Percentiles rank a stretch among this genome's conserved stretches.
phyloP scores from a whole-genome alignment of 2,113 vertebrate genomes.

The Rhadina sibilatrix region DNA sequence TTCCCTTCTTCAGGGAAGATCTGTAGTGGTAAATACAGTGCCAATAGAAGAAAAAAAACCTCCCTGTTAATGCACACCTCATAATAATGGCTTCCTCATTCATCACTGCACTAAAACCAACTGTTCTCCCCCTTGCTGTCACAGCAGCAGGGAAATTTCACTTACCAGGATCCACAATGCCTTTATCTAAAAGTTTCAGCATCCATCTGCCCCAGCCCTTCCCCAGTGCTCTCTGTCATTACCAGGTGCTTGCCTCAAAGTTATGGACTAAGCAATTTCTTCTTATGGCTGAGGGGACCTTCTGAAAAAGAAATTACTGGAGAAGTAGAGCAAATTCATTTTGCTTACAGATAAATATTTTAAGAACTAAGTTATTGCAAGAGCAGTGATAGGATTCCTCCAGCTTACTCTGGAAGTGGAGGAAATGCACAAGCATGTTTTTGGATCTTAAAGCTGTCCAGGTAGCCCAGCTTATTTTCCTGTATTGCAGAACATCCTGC shows the following conservation, averaged over 20 bases:
- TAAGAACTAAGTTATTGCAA: not conserved
- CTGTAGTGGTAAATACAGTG: not conserved
- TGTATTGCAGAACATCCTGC: not conserved
- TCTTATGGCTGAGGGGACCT: not conserved
- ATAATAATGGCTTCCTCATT: not conserved
- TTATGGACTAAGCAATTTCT: not conserved
- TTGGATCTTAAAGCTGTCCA: not conserved
- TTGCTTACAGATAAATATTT: not conserved
- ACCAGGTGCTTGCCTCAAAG: not conserved
- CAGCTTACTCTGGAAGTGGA: not conserved
- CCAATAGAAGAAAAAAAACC: not conserved
- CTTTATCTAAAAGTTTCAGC: not conserved
- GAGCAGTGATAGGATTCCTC: not conserved
- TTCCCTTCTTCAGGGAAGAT: not conserved
- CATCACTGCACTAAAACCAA: slow-evolving; percentile 3
- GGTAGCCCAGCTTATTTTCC: not conserved
- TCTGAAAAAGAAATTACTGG: not conserved
- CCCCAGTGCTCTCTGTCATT: not conserved
- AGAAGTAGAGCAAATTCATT: not conserved
- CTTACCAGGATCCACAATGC: not conserved
- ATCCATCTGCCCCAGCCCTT: not conserved
- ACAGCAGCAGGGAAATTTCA: slow-evolving; percentile 9
- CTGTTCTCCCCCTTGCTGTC: not conserved
- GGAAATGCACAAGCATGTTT: not conserved
- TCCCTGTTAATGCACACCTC: not conserved